Percentiles rank a stretch among this genome's conserved stretches.
Conservation (phyloP, 2,797 vertebrate genomes). For the Leucoraja ocellata region DNA sequence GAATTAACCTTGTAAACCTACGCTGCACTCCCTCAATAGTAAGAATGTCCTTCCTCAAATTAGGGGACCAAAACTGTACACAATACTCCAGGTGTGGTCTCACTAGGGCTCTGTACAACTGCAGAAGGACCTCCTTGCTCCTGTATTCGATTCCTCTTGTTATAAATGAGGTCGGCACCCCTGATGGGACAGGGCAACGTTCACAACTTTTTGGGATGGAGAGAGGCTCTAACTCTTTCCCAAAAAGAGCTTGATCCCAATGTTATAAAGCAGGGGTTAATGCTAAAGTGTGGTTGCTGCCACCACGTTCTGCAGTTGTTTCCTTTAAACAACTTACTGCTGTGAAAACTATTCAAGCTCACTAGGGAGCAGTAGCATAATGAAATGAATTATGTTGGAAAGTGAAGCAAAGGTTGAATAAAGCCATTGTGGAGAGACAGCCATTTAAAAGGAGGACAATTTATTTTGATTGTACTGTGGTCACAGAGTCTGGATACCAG, state of each 20-base stretch:
- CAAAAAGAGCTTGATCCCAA: not conserved
- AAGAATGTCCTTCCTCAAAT: too few species aligned
- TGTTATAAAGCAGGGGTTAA: not conserved
- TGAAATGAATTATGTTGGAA: not conserved
- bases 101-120: too few species aligned
- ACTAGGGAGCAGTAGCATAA: not conserved
- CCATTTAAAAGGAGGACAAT: not conserved
- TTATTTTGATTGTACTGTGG: not conserved
- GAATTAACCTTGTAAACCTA: too few species aligned
- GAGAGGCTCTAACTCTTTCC: not conserved
- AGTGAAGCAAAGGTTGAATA: not conserved
- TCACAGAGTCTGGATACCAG: not conserved
- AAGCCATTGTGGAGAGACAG: not conserved
- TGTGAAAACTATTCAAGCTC: not conserved
- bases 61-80: too few species aligned
- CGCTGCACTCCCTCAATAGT: too few species aligned
- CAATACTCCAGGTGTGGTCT: too few species aligned
- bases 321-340: not conserved
- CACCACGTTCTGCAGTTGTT: not conserved
- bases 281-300: not conserved
- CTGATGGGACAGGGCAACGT: not conserved
- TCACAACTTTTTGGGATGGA: not conserved
- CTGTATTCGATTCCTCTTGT: too few species aligned
- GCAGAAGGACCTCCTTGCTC: too few species aligned
- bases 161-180: too few species aligned